phyloP scores from a whole-genome alignment of 1,140 invertebrate genomes.

The Ephestia elutella region DNA sequence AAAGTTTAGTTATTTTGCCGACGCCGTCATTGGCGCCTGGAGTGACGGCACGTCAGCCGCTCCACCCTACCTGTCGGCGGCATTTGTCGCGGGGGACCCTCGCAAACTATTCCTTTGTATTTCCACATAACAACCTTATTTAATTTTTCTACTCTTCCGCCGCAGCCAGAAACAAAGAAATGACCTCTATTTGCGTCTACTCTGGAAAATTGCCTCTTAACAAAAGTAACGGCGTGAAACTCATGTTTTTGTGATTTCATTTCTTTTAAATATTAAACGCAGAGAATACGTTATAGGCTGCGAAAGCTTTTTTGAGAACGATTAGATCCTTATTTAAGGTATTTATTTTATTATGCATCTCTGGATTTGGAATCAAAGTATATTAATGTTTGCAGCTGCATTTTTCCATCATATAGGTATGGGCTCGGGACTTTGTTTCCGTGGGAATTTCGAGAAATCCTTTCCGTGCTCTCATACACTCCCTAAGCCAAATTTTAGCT shows the following conservation, averaged over 20 bases:
- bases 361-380: no score
- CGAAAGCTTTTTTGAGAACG: no score
- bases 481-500: no score
- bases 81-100: constrained; percentile 42
- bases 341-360: no score
- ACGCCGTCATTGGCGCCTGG: constrained; percentile 39
- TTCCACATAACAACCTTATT: constrained; percentile 41
- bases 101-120: constrained; percentile 46
- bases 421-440: no score
- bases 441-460: no score
- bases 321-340: no score
- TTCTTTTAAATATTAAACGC: neutral
- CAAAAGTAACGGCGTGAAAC: neutral
- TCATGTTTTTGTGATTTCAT: neutral
- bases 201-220: constrained; percentile 5
- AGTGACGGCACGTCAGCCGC: constrained; percentile 37
- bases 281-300: neutral
- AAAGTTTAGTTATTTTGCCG: constrained; percentile 27
- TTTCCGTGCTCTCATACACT: no score
- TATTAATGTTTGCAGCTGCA: no score
- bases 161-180: constrained; percentile 25
- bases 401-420: no score
- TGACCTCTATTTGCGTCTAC: constrained; percentile 11
- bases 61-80: constrained; percentile 38
- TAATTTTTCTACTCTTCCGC: constrained; percentile 30